Base-by-base conservation (phyloP, 64 coral and sea anemone genomes). In the Cladopsammia gracilis region DNA sequence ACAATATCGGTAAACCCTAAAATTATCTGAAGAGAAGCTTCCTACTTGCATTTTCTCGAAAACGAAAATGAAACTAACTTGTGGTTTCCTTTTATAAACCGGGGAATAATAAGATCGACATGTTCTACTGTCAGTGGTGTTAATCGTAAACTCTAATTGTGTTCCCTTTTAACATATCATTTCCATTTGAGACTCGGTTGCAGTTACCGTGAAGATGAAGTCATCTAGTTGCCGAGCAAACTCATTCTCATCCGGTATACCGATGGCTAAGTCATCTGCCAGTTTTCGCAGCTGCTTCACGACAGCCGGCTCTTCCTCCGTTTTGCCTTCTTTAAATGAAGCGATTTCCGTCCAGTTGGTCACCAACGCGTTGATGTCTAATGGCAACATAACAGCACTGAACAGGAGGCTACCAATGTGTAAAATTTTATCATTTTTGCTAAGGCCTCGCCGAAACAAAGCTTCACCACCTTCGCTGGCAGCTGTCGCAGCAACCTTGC, bases 381-480 rank as follows among this genome's bases (percentile, higher is more conserved):
- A 0, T 4, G 91, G 91, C 16, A 93, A 58, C 7, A 71, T 8
- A 23, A 71, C 51, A 25, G 18, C 64, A 80, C 64, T 72, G 3
- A 78, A 5, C 2, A 20, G 83, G 59, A 93, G 87, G 1, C 91
- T 83, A 7, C 91, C 91, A 68, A 93, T 72, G 64, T 87, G 84
- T 50, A 13, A 4, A 57, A 72, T 62, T 49, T 82, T 54, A 15
- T 11, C 26, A 5, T 18, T 23, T 16, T 22, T 87, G 8, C 62
- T 59, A 16, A 93, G 61, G 25, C 62, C 58, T n/a, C n/a, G n/a
- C 23, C 43, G 66, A 25, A 93, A 88, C 6, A 87, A 43, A 9
- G 49, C 79, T 71, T 54, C 50, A 34, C 75, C 16, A 6, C 78
- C 16, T 49, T 49, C 73, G 10, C 18, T 9, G 16, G 6, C 18